Evolutionary conservation across 2,888 invertebrate species (phyloP), one percentile per base, ranked within the genome.

Genomic region (Linyphia triangularis): DNA sequence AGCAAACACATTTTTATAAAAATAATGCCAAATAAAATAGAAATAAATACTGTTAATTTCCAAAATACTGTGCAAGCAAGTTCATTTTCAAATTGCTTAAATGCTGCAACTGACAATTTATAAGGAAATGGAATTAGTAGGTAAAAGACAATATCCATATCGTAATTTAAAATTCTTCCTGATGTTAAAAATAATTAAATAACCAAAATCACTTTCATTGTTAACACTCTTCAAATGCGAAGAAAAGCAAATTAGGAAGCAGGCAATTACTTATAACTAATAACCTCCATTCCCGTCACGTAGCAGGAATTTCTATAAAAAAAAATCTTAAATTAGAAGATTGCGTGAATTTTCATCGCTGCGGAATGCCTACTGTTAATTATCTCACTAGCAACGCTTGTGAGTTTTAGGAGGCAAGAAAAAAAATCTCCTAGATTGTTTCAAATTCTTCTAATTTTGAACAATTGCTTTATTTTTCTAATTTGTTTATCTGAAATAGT

Each of bases 261-360:
- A 51, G n/a, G 51, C 51, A 51, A 51, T 51, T 51, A 51, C 51
- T 51, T 51, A 51, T 51, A 51, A 51, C 51, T 51, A 51, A 51
- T 51, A 51, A 51, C 16, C 51, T 16, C 51, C n/a, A 51, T 51
- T 51, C 51, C 51, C 13, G 5, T 13, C 51, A 51, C 51, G 51
- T 51, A 51, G n/a, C n/a, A 51, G n/a, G 51, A 51, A 51, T 51
- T 51, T 13, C 51, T 51, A 51, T 51, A n/a, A 51, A 51, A 51
- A 33, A 33, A 51, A n/a, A 9, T 16, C 63, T 26, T 24, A 63
- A 77, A 63, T 63, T 63, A 77, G 63, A 4, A 40, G 40, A 77
- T 77, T 28, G 77, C 77, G 77, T 77, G 77, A 77, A 73, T 61
- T 77, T 24, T 63, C 61, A 57, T 63, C 33, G 37, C 9, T 24